Conservation (phyloP, 2,888 invertebrate genomes). For the Abscondita cerata region DNA sequence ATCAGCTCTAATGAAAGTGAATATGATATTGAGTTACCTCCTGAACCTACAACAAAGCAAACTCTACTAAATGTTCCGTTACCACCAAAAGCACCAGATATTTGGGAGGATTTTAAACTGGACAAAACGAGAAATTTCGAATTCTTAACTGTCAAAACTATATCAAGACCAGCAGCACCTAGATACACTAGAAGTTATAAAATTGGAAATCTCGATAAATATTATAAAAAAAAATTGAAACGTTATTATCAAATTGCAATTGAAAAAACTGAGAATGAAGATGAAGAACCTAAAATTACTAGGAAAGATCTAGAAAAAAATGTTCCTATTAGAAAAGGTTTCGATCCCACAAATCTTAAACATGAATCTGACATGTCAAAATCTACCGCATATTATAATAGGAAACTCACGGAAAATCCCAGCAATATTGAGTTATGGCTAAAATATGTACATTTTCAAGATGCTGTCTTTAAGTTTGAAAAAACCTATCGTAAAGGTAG, state of each 20-base stretch:
- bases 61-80: no score
- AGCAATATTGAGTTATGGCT: constrained; percentile 66
- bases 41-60: not conserved
- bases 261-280: constrained; percentile 40
- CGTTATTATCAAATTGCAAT: constrained; percentile 48
- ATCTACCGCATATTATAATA: constrained; percentile 64
- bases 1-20: not conserved
- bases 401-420: constrained; percentile 60
- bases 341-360: constrained; percentile 47
- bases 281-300: constrained; percentile 44
- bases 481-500: constrained; percentile 57
- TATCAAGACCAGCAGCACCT: constrained; percentile 70
- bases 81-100: constrained; percentile 13
- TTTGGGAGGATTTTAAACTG: constrained; percentile 61
- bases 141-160: constrained; percentile 66
- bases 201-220: constrained; percentile 10
- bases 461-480: constrained; percentile 58
- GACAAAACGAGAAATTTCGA: constrained; percentile 66
- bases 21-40: constrained; percentile 5
- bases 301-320: constrained; percentile 33
- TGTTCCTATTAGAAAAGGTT: constrained; percentile 21
- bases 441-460: constrained; percentile 66
- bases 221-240: constrained; percentile 48
- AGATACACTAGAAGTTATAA: constrained; percentile 57
- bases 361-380: constrained; percentile 61